These are phyloP conservation scores for Arrhamphus sclerolepis DNA, from an alignment of 2,797 vertebrate species.

Conservation along the genomic window DNA sequence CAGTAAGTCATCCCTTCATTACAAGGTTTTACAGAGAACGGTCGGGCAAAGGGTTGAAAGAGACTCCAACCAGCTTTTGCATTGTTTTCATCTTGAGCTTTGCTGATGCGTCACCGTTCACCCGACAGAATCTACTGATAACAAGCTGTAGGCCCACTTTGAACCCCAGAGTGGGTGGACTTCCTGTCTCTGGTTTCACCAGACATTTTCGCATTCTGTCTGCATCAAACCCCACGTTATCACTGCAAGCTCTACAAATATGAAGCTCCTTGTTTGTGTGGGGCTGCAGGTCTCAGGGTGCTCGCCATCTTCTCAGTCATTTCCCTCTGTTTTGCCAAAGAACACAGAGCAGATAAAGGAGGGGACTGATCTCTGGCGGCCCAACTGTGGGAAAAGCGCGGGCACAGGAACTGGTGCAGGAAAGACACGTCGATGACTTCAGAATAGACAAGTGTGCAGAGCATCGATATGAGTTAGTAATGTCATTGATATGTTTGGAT, in stretches of 20 bases:
- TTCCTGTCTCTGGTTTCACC: slow-evolving; percentile 70
- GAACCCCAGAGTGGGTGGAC: slow-evolving; percentile 65
- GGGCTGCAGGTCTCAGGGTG: slow-evolving; percentile 70
- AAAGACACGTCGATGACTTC: slow-evolving; percentile 71
- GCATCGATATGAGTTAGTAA: slow-evolving; percentile 49
- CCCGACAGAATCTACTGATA: slow-evolving; percentile 56
- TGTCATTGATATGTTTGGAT: slow-evolving; percentile 65
- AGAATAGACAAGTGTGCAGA: slow-evolving; percentile 61
- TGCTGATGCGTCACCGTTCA: slow-evolving; percentile 31
- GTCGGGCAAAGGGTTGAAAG: neutral
- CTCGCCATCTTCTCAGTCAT: slow-evolving; percentile 84
- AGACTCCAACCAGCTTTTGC: neutral
- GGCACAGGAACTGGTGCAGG: slow-evolving; percentile 75
- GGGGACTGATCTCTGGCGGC: slow-evolving; percentile 70
- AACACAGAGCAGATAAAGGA: slow-evolving; percentile 86
- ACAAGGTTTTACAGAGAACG: too few relatives aligned
- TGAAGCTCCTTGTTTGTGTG: slow-evolving; percentile 64
- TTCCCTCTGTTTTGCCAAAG: slow-evolving; percentile 91
- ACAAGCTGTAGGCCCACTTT: slow-evolving; percentile 43
- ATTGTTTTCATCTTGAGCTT: slow-evolving; percentile 36
- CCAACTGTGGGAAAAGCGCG: slow-evolving; percentile 86
- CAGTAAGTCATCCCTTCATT: neutral
- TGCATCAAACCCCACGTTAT: slow-evolving; percentile 59
- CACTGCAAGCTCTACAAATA: slow-evolving; percentile 42
- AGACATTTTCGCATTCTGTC: slow-evolving; percentile 37